Evolutionary conservation across 1,140 invertebrate genomes (phyloP).

Genomic region (Neodiprion fabricii): DNA sequence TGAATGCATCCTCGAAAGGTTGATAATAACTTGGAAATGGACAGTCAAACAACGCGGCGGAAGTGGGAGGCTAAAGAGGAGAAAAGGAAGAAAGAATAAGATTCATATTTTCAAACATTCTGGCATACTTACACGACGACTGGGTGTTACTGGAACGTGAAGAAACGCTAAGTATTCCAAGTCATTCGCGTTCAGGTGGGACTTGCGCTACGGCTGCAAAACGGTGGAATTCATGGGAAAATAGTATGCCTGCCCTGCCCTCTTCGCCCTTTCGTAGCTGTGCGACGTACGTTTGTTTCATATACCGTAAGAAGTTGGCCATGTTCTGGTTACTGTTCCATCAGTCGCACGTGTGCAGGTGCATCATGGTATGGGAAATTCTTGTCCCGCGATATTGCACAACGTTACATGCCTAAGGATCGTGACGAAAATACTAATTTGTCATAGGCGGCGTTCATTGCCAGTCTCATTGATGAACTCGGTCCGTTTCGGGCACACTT

Average conservation of each 20-base stretch:
- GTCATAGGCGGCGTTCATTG: background rate
- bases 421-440: background rate
- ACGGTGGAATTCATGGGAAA: background rate
- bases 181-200: background rate
- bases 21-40: too few relatives aligned
- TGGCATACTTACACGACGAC: too few relatives aligned
- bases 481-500: too few relatives aligned
- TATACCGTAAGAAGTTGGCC: background rate
- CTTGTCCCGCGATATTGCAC: background rate
- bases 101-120: too few relatives aligned
- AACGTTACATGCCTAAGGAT: background rate
- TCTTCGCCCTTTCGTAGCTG: conserved; percentile 1
- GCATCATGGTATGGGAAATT: background rate
- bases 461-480: too few relatives aligned
- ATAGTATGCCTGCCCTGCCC: background rate
- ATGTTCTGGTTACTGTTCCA: too few relatives aligned
- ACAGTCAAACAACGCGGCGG: too few relatives aligned
- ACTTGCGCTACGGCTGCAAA: background rate
- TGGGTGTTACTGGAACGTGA: background rate
- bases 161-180: background rate
- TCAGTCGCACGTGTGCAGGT: background rate
- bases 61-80: too few relatives aligned
- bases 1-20: too few relatives aligned
- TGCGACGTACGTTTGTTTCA: background rate
- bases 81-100: too few relatives aligned